A percentile compares a stretch with the other conserved stretches of the same genome.
Evolutionary conservation across 2,888 invertebrate genomes (phyloP).

Genomic region (Polymixis flavicincta): DNA sequence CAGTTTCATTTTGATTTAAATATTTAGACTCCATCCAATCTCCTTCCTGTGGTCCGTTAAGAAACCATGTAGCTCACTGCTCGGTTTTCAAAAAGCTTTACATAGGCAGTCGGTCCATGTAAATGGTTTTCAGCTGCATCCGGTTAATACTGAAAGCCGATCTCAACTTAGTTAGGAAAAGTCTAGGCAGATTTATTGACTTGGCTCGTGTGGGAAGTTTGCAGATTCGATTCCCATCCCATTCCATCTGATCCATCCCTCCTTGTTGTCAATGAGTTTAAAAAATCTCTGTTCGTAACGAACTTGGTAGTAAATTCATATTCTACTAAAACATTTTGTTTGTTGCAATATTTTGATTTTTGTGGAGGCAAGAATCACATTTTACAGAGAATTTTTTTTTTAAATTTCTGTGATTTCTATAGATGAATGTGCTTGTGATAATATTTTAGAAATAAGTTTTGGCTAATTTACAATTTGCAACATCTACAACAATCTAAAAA

Average conservation of each 20-base stretch:
- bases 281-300: not conserved
- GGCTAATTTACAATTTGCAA: slow-evolving; percentile 30
- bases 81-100: not conserved
- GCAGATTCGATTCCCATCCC: not conserved
- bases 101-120: not conserved
- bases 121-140: not conserved
- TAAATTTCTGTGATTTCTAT: too few species aligned
- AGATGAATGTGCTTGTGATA: too few species aligned
- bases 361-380: not conserved
- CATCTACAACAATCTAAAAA: not conserved
- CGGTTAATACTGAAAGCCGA: not conserved
- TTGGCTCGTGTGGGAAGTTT: not conserved
- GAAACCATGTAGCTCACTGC: not conserved
- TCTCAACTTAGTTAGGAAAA: not conserved
- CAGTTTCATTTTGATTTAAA: not conserved
- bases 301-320: slow-evolving; percentile 1
- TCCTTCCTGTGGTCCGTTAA: not conserved
- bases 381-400: not conserved
- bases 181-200: not conserved
- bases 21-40: not conserved
- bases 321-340: slow-evolving; percentile 21
- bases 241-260: not conserved
- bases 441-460: not conserved
- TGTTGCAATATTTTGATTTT: slow-evolving; percentile 10
- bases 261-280: not conserved